Base-by-base conservation (phyloP, 1,140 invertebrate genomes). In the Cheumatopsyche charites region DNA sequence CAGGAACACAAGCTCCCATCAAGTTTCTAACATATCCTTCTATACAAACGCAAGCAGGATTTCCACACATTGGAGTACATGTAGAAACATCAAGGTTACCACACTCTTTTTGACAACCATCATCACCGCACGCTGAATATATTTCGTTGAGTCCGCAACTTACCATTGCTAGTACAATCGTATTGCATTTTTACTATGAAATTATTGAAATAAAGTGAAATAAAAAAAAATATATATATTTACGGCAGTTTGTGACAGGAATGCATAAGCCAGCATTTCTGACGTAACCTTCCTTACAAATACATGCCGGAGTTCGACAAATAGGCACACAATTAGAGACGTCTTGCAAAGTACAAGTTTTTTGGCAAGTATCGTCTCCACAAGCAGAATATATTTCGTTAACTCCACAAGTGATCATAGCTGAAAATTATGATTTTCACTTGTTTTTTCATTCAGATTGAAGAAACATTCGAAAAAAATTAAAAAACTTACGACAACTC, bases 331-430 rank as follows among this genome's bases (percentile, higher is more conserved):
- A 58, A 23, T n/a, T 23, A 0, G 55, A 13, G 19, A 23, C 21
- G 7, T 23, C 21, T 9, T 25, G 1, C 12, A 19, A 12, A 4
- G 7, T 58, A 12, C 55, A 58, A 9, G 55, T 52, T 7, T 5
- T 6, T 52, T 52, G 13, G 19, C 47, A 52, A 52, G n/a, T 15
- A 52, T 52, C 47, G 19, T 52, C 19, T 52, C 47, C 47, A 17
- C 47, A 58, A 58, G 12, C 17, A 23, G 55, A 58, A 25, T 25
- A 58, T 25, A 58, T n/a, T 58, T 58, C 55, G 23, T 58, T 58
- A 7, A 11, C 5, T 13, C 55, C 55, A 17, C 15, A 42, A 19
- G 4, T 3, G 4, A 47, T n/a, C 3, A 2, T 15, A 13, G 67
- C 71, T 73, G 61, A 63, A 69, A 36, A 36, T 36, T 36, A 36